Conservation (phyloP, 2,888 invertebrate genomes). For the Thymelicus lineola region DNA sequence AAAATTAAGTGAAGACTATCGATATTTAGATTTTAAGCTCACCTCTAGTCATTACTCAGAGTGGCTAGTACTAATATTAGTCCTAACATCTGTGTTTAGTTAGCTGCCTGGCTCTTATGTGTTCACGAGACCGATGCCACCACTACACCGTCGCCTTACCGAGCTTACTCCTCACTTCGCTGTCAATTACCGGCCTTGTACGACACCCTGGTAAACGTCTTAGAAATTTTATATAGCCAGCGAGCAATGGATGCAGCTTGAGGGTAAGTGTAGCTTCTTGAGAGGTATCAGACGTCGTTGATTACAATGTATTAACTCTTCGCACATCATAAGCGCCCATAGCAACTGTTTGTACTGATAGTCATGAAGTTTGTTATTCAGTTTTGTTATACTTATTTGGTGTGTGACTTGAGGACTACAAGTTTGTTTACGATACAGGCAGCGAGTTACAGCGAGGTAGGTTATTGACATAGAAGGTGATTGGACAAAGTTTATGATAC, state of each 20-base stretch:
- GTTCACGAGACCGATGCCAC: conserved; percentile 28
- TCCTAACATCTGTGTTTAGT: conserved; percentile 39
- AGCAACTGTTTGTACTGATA: conserved; percentile 31
- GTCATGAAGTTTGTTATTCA: conserved; percentile 32
- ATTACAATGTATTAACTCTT: conserved; percentile 33
- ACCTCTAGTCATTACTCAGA: conserved; percentile 37
- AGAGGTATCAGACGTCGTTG: conserved; percentile 2
- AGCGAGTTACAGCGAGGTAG: not conserved
- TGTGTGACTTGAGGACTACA: conserved; percentile 11
- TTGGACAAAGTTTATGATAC: too few species aligned
- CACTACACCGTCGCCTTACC: conserved; percentile 4
- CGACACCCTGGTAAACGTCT: not conserved
- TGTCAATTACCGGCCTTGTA: not conserved
- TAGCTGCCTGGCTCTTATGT: conserved; percentile 36
- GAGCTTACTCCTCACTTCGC: not conserved
- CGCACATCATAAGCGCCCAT: conserved; percentile 37
- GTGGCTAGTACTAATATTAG: conserved; percentile 38
- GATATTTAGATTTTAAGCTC: conserved; percentile 6
- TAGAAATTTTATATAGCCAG: not conserved
- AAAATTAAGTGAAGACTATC: conserved; percentile 5
- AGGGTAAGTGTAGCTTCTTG: not conserved
- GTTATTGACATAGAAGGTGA: too few species aligned
- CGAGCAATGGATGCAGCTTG: conserved; percentile 15
- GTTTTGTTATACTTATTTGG: conserved; percentile 22
- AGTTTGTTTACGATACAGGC: conserved; percentile 19